Evolutionary conservation across 2,888 invertebrate genomes (phyloP).

Genomic region (Cataglyphis rosenhaueri): DNA sequence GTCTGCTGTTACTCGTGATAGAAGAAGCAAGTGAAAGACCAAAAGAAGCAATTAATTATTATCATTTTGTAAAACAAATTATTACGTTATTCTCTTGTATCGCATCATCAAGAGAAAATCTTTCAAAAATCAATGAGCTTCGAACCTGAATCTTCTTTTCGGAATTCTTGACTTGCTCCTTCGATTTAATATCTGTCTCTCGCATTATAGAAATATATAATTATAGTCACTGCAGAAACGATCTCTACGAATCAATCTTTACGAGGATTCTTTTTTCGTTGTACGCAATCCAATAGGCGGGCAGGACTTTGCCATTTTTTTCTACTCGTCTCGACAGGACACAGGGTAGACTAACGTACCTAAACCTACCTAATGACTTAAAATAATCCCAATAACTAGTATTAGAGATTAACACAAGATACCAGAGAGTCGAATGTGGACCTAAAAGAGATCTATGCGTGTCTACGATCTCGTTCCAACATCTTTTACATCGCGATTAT

Average conservation of each 20-base stretch:
- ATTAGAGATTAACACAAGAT: constrained; percentile 77
- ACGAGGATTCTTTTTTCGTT: constrained; percentile 75
- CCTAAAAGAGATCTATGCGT: constrained; percentile 71
- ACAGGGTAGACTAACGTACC: constrained; percentile 79
- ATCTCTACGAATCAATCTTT: constrained; percentile 71
- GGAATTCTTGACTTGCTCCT: constrained; percentile 24
- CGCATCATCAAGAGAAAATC: background rate
- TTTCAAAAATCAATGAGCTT: too few relatives aligned
- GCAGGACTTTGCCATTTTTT: constrained; percentile 76
- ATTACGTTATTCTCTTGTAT: background rate
- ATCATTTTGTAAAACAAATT: background rate
- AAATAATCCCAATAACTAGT: constrained; percentile 75
- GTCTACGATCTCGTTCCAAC: constrained; percentile 48
- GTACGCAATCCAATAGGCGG: constrained; percentile 81
- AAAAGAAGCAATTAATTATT: background rate
- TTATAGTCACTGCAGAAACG: constrained; percentile 66
- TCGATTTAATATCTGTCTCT: constrained; percentile 30
- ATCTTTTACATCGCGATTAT: constrained; percentile 9
- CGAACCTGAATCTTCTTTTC: background rate
- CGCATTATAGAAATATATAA: constrained; percentile 20
- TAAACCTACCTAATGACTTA: constrained; percentile 80
- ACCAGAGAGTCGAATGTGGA: constrained; percentile 77
- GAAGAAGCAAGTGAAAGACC: constrained; percentile 33
- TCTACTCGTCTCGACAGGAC: constrained; percentile 80
- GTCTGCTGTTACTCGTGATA: constrained; percentile 46